A percentile compares a stretch with the other conserved stretches of the same genome.
Evolutionary conservation across 64 coral and sea anemone species (phyloP).

Genomic region (Pocillopora verrucosa): DNA sequence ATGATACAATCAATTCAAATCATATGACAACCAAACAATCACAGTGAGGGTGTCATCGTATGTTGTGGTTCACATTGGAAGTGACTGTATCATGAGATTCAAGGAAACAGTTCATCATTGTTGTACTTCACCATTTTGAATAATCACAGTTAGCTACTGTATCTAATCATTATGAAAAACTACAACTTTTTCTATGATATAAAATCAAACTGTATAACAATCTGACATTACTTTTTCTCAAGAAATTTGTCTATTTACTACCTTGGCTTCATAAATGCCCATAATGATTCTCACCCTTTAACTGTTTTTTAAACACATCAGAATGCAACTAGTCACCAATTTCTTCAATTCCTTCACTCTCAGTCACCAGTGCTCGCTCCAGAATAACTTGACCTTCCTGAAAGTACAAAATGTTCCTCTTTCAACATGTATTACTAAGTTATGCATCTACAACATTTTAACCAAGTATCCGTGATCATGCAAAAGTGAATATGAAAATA

Average conservation of each 20-base stretch:
- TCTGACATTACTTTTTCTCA: not conserved
- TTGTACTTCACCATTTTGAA: too few species aligned
- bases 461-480: not conserved
- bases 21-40: too few species aligned
- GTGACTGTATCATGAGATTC: too few species aligned
- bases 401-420: not conserved
- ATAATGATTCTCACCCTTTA: not conserved
- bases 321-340: constrained; percentile 9
- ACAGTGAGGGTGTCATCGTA: too few species aligned
- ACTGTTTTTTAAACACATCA: not conserved
- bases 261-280: not conserved
- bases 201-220: too few species aligned
- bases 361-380: constrained; percentile 90
- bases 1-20: too few species aligned
- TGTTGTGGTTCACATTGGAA: too few species aligned
- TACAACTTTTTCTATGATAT: too few species aligned
- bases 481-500: not conserved
- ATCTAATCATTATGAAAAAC: too few species aligned
- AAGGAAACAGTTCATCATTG: too few species aligned
- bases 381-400: constrained; percentile 97
- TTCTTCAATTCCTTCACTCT: constrained; percentile 97
- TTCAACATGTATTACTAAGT: not conserved
- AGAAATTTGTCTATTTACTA: not conserved
- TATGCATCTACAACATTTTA: not conserved
- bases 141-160: too few species aligned